Evolutionary conservation across 2,113 vertebrate genomes (phyloP).

Genomic region (Pseudonaja textilis): DNA sequence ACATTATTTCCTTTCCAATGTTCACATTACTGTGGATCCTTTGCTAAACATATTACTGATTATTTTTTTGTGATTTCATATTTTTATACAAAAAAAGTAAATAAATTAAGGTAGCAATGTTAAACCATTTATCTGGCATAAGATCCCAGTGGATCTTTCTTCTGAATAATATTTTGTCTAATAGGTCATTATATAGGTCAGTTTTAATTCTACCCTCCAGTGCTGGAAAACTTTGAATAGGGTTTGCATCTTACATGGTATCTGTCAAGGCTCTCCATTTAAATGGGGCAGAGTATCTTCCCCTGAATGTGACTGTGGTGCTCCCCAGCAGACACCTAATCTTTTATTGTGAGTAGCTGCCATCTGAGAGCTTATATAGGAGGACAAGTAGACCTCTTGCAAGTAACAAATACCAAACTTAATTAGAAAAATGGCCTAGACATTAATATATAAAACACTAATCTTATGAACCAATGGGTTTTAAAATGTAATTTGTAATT

Average conservation of each 20-base stretch:
- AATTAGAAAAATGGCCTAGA: background rate
- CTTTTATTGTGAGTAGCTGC: background rate
- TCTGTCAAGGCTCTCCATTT: background rate
- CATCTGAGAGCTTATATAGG: background rate
- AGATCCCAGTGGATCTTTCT: background rate
- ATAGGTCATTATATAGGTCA: conserved; percentile 12
- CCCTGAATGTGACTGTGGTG: background rate
- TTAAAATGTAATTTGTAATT: background rate
- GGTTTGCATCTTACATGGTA: background rate
- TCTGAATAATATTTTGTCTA: conserved; percentile 12
- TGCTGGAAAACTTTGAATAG: background rate
- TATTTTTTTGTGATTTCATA: conserved; percentile 28
- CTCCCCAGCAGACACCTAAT: background rate
- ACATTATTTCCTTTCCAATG: conserved; percentile 36
- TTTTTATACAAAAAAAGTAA: conserved; percentile 14
- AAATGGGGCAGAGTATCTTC: background rate
- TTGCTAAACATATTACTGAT: conserved; percentile 9
- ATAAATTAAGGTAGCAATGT: background rate
- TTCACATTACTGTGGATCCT: conserved; percentile 36
- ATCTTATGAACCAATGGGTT: background rate
- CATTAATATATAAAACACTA: background rate
- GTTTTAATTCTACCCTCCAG: background rate
- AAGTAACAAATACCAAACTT: background rate
- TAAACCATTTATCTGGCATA: background rate
- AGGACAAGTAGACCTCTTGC: background rate